Percentiles rank a stretch among this genome's conserved stretches.
phyloP scores from a whole-genome alignment of 2,113 vertebrate species.

The Sclerurus mexicanus region DNA sequence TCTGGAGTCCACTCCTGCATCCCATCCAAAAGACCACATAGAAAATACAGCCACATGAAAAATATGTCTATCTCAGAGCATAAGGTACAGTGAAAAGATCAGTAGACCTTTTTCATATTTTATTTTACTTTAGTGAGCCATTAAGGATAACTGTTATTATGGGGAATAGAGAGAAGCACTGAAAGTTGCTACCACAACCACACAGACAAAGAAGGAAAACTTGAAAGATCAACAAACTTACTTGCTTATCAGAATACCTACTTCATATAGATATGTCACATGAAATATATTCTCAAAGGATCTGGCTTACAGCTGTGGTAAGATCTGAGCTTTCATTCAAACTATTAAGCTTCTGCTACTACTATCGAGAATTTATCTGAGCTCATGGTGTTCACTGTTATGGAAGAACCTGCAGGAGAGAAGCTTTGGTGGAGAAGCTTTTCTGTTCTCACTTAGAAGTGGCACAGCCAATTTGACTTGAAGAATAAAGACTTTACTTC shows the following conservation, averaged over 20 bases:
- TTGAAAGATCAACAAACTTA: not conserved
- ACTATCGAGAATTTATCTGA: not conserved
- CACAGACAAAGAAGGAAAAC: not conserved
- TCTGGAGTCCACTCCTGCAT: not conserved
- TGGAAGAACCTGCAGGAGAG: not conserved
- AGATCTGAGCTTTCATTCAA: not conserved
- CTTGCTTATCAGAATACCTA: not conserved
- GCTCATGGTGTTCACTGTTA: not conserved
- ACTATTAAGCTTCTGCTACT: not conserved
- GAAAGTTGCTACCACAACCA: not conserved
- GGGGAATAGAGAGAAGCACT: not conserved
- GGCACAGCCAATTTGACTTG: not conserved
- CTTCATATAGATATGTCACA: not conserved
- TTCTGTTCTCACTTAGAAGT: not conserved
- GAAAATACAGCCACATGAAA: not conserved
- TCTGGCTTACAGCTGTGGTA: not conserved
- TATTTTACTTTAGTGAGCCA: not conserved
- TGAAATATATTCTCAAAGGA: not conserved
- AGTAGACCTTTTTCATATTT: not conserved
- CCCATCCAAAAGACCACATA: not conserved
- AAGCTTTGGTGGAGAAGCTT: not conserved
- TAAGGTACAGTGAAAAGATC: not conserved
- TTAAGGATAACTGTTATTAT: not conserved
- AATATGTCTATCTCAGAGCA: not conserved
- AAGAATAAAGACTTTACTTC: not conserved